Conservation (phyloP, 2,888 invertebrate genomes). For the Crepidodera aurea region DNA sequence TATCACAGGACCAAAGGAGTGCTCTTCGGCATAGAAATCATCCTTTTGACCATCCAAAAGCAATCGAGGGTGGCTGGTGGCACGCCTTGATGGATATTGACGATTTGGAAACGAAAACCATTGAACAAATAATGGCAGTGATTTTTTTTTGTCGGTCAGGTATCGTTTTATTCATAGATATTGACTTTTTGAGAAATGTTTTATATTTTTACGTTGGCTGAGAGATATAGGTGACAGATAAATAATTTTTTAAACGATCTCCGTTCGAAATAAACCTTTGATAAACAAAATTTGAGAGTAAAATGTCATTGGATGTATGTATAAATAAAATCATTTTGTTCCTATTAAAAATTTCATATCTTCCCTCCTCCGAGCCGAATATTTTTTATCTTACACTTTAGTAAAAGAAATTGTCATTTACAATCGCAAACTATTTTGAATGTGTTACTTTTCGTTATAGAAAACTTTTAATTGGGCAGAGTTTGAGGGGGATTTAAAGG, state of each 20-base stretch:
- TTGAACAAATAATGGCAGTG: slow-evolving; percentile 18
- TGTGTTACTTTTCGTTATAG: neutral
- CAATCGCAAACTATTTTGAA: neutral
- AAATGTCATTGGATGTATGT: too few species aligned
- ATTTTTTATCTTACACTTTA: too few species aligned
- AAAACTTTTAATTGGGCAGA: neutral
- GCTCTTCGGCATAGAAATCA: slow-evolving; percentile 28
- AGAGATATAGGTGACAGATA: too few species aligned
- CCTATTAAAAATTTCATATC: too few species aligned
- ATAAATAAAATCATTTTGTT: too few species aligned
- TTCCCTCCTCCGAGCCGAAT: too few species aligned
- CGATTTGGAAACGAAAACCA: slow-evolving; percentile 14
- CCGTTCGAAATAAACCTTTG: too few species aligned
- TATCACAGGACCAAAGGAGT: slow-evolving; percentile 1
- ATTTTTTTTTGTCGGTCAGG: slow-evolving; percentile 15
- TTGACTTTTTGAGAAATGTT: neutral
- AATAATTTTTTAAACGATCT: too few species aligned
- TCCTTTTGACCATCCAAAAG: slow-evolving; percentile 27
- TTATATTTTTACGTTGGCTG: too few species aligned
- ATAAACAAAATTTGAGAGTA: too few species aligned
- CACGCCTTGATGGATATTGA: slow-evolving; percentile 24
- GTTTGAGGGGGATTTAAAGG: neutral
- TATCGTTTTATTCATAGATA: slow-evolving; percentile 12
- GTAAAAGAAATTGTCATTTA: neutral
- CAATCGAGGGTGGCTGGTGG: slow-evolving; percentile 25